Evolutionary conservation across 2,797 vertebrate genomes (phyloP).

Genomic region (Mormyrops attenuatus): DNA sequence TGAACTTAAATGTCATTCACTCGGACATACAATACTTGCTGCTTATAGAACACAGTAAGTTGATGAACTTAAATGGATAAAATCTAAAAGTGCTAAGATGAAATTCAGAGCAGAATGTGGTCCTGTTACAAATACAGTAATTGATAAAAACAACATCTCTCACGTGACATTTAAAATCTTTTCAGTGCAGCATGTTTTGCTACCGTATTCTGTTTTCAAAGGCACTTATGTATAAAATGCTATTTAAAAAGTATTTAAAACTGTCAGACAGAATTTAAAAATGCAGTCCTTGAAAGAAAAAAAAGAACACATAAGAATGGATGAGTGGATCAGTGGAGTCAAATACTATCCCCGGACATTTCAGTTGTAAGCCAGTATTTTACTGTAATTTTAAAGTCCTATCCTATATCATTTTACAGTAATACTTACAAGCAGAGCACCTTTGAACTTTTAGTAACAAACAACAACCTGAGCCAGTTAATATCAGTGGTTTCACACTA

Average conservation of each 20-base stretch:
- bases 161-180: background rate
- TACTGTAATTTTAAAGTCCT: background rate
- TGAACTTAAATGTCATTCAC: background rate
- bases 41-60: background rate
- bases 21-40: background rate
- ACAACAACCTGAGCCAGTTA: background rate
- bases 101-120: background rate
- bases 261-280: background rate
- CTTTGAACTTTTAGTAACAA: background rate
- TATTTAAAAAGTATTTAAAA: background rate
- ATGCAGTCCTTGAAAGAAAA: background rate
- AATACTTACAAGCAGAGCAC: background rate
- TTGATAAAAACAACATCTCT: background rate
- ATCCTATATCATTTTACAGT: background rate
- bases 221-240: conserved; percentile 4
- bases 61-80: background rate
- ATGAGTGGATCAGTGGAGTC: background rate
- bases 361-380: background rate
- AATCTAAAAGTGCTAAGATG: background rate
- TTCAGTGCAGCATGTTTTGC: background rate
- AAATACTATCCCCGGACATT: background rate
- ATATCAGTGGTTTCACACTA: background rate
- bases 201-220: background rate
- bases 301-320: background rate
- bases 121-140: background rate